A percentile compares a stretch with the other conserved stretches of the same genome.
Evolutionary conservation across 2,888 invertebrate genomes (phyloP).

Genomic region (Linnaemya vulpina): DNA sequence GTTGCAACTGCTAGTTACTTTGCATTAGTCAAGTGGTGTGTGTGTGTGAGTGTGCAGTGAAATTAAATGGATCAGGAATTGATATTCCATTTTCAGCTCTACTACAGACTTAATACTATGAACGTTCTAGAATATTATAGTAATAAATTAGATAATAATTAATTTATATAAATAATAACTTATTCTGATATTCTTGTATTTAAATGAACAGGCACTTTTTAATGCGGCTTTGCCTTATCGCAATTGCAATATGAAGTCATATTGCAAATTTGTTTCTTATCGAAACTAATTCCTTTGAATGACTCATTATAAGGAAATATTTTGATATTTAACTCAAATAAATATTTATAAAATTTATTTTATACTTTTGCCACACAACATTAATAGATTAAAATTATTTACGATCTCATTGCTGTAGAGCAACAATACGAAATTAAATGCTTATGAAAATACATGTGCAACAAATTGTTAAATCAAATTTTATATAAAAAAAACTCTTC

Average conservation of each 20-base stretch:
- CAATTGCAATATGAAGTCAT: slow-evolving; percentile 47
- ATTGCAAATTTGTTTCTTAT: slow-evolving; percentile 59
- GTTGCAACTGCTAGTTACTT: neutral
- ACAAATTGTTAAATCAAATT: too few species aligned
- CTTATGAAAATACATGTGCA: too few species aligned
- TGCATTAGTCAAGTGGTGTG: neutral
- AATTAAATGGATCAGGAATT: slow-evolving; percentile 7
- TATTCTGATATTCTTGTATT: neutral
- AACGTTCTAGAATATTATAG: neutral
- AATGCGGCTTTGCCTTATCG: slow-evolving; percentile 25
- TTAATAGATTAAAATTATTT: slow-evolving; percentile 11
- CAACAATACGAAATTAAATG: too few species aligned
- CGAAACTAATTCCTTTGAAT: slow-evolving; percentile 39
- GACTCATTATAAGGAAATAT: slow-evolving; percentile 59
- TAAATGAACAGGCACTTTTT: neutral
- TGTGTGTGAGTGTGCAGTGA: too few species aligned
- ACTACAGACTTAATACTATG: slow-evolving; percentile 10
- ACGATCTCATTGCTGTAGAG: neutral
- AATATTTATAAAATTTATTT: slow-evolving; percentile 13
- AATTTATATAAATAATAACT: neutral
- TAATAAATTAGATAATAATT: slow-evolving; percentile 3
- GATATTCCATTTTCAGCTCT: slow-evolving; percentile 9
- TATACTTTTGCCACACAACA: slow-evolving; percentile 21
- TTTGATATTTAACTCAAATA: slow-evolving; percentile 5
- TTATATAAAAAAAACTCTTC: neutral